These are phyloP conservation scores for Euzetes globulus DNA, from an alignment of 2,888 invertebrate genomes.

Conservation along the genomic window DNA sequence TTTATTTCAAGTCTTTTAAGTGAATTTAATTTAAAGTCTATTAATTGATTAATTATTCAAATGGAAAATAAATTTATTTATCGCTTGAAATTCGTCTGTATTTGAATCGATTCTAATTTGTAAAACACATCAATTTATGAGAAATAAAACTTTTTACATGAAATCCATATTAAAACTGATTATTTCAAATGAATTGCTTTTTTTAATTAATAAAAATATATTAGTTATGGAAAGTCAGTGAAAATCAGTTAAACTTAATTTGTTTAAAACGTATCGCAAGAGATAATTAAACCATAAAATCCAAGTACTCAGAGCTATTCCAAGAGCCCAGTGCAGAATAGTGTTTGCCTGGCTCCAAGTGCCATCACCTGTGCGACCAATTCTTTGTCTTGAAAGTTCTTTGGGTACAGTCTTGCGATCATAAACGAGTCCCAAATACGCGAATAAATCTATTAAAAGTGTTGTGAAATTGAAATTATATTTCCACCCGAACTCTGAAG, in stretches of 20 bases:
- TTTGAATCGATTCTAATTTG: no score
- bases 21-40: not conserved
- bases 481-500: slow-evolving; percentile 48
- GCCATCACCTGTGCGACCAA: slow-evolving; percentile 52
- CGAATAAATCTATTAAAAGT: slow-evolving; percentile 48
- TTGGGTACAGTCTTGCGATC: slow-evolving; percentile 46
- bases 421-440: slow-evolving; percentile 46
- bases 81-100: no score
- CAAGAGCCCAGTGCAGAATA: not conserved
- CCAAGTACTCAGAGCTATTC: not conserved
- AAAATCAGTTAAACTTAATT: not conserved
- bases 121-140: no score
- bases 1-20: not conserved
- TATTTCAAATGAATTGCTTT: no score
- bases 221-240: not conserved
- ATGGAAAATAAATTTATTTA: no score
- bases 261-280: not conserved
- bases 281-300: not conserved
- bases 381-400: slow-evolving; percentile 44
- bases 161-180: no score
- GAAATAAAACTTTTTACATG: no score
- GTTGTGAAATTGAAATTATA: slow-evolving; percentile 47
- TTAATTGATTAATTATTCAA: not conserved
- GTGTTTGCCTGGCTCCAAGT: slow-evolving; percentile 47
- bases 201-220: not conserved